Conservation (phyloP, 1,140 invertebrate species). For the Formica exsecta region DNA sequence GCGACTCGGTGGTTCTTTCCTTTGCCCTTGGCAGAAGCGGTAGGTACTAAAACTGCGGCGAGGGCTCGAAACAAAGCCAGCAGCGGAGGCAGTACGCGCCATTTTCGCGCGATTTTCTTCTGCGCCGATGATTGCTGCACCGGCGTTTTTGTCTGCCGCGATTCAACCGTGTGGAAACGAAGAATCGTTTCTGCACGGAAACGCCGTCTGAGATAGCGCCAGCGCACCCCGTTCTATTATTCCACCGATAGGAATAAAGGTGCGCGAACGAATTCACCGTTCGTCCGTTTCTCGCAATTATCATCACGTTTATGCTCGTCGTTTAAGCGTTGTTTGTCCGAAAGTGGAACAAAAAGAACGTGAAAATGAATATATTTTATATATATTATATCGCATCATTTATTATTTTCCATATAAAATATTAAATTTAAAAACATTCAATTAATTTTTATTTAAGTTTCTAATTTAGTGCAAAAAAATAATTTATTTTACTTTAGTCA, state of each 20-base stretch:
- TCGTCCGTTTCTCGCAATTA: conserved; percentile 38
- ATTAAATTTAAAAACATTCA: too few relatives aligned
- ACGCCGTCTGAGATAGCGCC: conserved; percentile 23
- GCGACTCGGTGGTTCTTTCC: neutral
- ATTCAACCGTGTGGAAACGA: conserved; percentile 64
- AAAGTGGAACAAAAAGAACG: conserved; percentile 1
- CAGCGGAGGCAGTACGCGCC: conserved; percentile 19
- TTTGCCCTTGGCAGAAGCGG: conserved; percentile 23
- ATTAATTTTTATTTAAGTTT: too few relatives aligned
- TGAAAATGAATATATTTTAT: neutral
- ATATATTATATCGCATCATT: too few relatives aligned
- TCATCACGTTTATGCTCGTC: conserved; percentile 28
- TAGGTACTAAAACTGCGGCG: conserved; percentile 31
- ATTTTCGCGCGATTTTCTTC: conserved; percentile 61
- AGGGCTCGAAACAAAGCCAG: conserved; percentile 46
- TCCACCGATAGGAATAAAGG: conserved; percentile 42
- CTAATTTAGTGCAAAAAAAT: too few relatives aligned
- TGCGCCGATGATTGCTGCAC: conserved; percentile 62
- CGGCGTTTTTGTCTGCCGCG: conserved; percentile 60
- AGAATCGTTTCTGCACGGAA: conserved; percentile 60
- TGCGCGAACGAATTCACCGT: conserved; percentile 25
- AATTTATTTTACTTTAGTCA: too few relatives aligned
- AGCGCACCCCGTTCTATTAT: conserved; percentile 33
- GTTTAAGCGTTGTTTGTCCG: conserved; percentile 19
- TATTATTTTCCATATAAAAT: too few relatives aligned